Percentiles rank a stretch among this genome's conserved stretches.
phyloP scores from a whole-genome alignment of 2,888 invertebrate species.

The Platerodrilus igneus region DNA sequence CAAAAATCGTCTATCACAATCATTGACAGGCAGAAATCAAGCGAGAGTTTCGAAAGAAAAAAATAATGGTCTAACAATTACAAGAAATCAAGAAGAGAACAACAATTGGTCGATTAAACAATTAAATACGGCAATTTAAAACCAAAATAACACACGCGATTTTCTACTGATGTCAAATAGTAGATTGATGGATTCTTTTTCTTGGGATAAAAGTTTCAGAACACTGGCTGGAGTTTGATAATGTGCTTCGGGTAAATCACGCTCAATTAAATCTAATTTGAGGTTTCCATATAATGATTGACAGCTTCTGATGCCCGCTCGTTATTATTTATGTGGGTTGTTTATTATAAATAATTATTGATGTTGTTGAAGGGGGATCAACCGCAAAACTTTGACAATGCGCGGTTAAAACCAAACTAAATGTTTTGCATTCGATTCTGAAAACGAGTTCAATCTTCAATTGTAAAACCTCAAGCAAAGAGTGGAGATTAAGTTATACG shows the following conservation, averaged over 20 bases:
- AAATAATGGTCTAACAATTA: slow-evolving; percentile 29
- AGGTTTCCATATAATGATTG: slow-evolving; percentile 41
- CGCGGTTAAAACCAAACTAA: too few relatives aligned
- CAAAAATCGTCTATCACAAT: slow-evolving; percentile 45
- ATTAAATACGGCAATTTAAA: slow-evolving; percentile 45
- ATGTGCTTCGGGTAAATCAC: slow-evolving; percentile 20
- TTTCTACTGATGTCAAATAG: slow-evolving; percentile 41
- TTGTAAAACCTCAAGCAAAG: too few relatives aligned
- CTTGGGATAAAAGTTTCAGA: slow-evolving; percentile 1
- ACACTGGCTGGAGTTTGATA: not conserved
- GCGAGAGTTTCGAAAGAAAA: slow-evolving; percentile 36
- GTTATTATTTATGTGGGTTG: slow-evolving; percentile 42
- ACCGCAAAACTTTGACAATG: too few relatives aligned
- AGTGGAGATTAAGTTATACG: too few relatives aligned
- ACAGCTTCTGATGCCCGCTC: slow-evolving; percentile 40
- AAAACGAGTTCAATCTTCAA: too few relatives aligned
- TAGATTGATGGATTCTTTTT: slow-evolving; percentile 41
- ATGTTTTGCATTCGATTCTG: too few relatives aligned
- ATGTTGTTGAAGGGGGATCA: too few relatives aligned
- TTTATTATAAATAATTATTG: too few relatives aligned
- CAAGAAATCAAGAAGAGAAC: slow-evolving; percentile 30
- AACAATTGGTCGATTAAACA: slow-evolving; percentile 45
- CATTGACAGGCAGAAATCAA: slow-evolving; percentile 45
- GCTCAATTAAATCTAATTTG: slow-evolving; percentile 28
- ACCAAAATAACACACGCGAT: slow-evolving; percentile 41